Evolutionary conservation across 2,888 invertebrate species (phyloP), one percentile per base, ranked within the genome.

Genomic region (Calameuta idolon): DNA sequence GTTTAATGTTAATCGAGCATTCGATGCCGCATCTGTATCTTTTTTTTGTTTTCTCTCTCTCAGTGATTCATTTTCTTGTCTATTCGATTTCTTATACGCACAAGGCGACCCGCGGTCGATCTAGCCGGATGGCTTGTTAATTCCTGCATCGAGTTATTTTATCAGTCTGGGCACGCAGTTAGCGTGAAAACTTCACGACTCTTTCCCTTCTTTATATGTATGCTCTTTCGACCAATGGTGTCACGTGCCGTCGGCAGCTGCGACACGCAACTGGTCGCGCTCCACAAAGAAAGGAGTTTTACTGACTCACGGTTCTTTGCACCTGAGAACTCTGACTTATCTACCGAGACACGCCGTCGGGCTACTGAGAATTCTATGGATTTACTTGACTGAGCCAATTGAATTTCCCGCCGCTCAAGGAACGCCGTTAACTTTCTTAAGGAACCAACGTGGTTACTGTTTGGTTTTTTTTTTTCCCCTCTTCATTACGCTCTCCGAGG

Each of bases 241-340:
- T 71, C 71, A 33, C 71, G 71, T 71, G 31, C 34, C 71, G 71
- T 71, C 30, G 71, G 34, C 34, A 71, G 31, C 71, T 71, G 71
- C 30, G 31, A 71, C 34, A 34, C 71, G 34, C 71, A 34, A 71
- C 55, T 55, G 55, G 23, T 55, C 55, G 55, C 55, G 55, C 23
- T 55, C 23, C 55, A 55, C 55, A 23, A 71, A 71, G 31, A 30
- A 71, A 71, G 30, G 71, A 71, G 34, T 30, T 34, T 71, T 30
- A 35, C 34, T 31, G 31, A 71, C 34, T 33, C 31, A 71, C 31
- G 30, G 31, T 71, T 71, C 71, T 11, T 55, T 55, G 55, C 55
- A 55, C 55, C 55, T 55, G 55, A 55, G 55, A 55, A 23, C 55
- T 55, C 23, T 23, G 55, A 55, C 23, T 55, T 55, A 55, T 23